Evolutionary conservation across 2,113 vertebrate species (phyloP).

Genomic region (Pomatostomus ruficeps): DNA sequence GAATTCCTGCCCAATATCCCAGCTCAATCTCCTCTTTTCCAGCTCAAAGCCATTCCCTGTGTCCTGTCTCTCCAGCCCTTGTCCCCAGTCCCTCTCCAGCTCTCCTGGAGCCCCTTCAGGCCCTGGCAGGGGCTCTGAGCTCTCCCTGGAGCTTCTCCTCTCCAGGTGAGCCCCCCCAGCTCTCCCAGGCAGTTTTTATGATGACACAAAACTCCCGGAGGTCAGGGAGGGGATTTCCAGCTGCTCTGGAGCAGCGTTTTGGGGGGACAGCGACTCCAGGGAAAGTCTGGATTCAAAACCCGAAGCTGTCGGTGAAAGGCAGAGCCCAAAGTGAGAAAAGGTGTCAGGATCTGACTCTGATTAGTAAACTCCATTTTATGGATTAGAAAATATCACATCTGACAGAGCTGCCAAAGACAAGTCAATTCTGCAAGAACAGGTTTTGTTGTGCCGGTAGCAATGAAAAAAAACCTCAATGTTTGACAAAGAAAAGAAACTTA

Average conservation of each 20-base stretch:
- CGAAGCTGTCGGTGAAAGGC: background rate
- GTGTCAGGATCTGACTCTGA: background rate
- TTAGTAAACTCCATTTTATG: background rate
- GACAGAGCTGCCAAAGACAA: conserved; percentile 35
- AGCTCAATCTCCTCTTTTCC: rapidly evolving
- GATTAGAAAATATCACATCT: background rate
- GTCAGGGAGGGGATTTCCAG: background rate
- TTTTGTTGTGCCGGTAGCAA: conserved; percentile 3
- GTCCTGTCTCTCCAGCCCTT: background rate
- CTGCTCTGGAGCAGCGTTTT: background rate
- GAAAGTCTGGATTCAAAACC: background rate
- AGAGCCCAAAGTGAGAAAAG: background rate
- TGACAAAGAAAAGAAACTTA: conserved; percentile 55
- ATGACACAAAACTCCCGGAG: background rate
- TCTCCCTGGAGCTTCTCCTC: background rate
- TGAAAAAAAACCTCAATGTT: background rate
- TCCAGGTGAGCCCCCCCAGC: background rate
- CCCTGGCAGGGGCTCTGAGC: background rate
- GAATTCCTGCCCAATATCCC: background rate
- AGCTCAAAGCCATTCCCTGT: background rate
- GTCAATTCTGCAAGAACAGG: background rate
- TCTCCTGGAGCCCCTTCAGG: background rate
- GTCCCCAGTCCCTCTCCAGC: background rate
- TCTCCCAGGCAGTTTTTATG: background rate
- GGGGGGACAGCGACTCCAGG: background rate